Base-by-base conservation (phyloP, 53 echinoderm and acorn worm species). In the Antedon mediterranea region DNA sequence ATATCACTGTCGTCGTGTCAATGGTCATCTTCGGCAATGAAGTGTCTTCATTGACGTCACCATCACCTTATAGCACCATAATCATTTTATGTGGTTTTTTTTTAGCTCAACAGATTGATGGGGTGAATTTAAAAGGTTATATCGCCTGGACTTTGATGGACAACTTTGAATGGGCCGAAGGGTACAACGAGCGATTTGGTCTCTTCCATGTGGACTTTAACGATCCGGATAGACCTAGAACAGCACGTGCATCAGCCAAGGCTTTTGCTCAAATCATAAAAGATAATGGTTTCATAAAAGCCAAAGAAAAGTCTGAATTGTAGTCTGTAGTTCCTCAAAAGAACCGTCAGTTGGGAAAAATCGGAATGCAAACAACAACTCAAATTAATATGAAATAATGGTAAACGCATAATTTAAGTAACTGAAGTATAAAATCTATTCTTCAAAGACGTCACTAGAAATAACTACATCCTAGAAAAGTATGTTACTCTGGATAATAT, bases 71-170 rank as follows among this genome's bases (percentile, higher is more conserved):
- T n/a, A n/a, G n/a, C 75, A 75, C 15, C 26, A 31, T 31, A 29
- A 75, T 75, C 8, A 31, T 31, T 32, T 4, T 72, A 37, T 37
- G 4, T 6, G n/a, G n/a, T n/a, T n/a, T n/a, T 6, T 34, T 34
- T 72, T 28, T 71, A 93, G 93, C 93, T 30, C 81, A 85, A 4
- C 73, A 81, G 4, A 42, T 93, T 20, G 93, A 93, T 73, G 88
- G 88, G 4, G 93, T 90, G 27, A 84, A 93, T 76, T 70, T 93
- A 32, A 79, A 75, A 28, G 93, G 93, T 0, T 93, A 93, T 86
- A 90, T 90, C 43, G 90, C 93, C 23, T 90, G 93, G 90, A 84
- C 93, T 43, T 80, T 93, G 73, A 86, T 93, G 84, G 93, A 93
- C 72, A 90, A 93, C 81, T 93, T 93, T 80, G 93, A 93, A 74